phyloP scores from a whole-genome alignment of 2,797 vertebrate genomes.

The Psittacula echo region DNA sequence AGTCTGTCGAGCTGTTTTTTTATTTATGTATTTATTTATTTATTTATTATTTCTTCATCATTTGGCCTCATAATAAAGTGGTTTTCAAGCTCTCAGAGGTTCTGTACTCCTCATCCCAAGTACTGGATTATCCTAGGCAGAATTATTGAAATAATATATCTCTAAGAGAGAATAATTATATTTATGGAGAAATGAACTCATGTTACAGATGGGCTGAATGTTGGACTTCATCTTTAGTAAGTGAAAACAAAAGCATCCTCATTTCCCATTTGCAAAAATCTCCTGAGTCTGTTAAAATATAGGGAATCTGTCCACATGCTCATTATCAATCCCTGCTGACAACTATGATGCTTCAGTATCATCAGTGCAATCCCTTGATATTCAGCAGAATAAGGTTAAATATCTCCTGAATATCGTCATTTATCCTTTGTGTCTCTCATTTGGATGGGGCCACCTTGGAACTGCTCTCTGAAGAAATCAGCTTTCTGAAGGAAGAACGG shows the following conservation, averaged over 20 bases:
- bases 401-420: neutral
- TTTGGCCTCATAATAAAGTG: neutral
- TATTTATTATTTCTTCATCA: neutral
- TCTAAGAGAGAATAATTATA: neutral
- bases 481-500: neutral
- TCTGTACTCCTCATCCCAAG: slow-evolving; percentile 9
- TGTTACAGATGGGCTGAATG: neutral
- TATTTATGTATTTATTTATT: neutral
- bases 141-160: neutral
- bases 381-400: neutral
- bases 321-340: neutral
- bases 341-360: neutral
- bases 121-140: neutral
- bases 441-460: neutral
- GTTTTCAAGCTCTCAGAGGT: slow-evolving; percentile 2
- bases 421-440: neutral
- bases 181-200: neutral
- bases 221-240: neutral
- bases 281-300: neutral
- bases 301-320: neutral
- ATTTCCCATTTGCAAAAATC: neutral
- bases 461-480: neutral
- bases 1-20: neutral
- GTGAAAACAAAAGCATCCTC: neutral
- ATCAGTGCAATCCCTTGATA: neutral